These are phyloP conservation scores for Gavialis gangeticus DNA, from an alignment of 2,113 vertebrate genomes.

Conservation along the genomic window DNA sequence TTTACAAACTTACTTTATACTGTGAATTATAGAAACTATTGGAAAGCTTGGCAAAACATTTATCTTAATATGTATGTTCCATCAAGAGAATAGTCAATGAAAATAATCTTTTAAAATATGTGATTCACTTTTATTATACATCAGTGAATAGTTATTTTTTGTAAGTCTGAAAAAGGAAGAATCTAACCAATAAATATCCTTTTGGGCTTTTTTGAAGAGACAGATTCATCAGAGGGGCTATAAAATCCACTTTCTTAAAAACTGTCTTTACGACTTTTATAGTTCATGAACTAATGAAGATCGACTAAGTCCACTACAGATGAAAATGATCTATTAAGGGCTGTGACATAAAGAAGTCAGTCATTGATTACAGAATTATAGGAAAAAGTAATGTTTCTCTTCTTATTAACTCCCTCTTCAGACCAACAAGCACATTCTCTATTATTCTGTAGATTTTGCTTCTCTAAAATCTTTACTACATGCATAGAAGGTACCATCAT, in stretches of 20 bases:
- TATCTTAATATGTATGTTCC: background rate
- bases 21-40: background rate
- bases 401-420: background rate
- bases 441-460: background rate
- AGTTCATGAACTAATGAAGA: background rate
- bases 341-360: background rate
- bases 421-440: background rate
- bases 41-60: background rate
- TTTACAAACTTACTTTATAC: background rate
- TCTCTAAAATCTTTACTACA: background rate
- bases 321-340: background rate
- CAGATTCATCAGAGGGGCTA: background rate
- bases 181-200: background rate
- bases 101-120: constrained; percentile 1
- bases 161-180: background rate
- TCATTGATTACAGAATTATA: background rate
- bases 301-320: constrained; percentile 3
- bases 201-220: fast-evolving
- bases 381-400: background rate
- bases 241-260: constrained; percentile 19
- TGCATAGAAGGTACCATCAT: background rate
- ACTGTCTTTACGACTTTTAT: constrained; percentile 8
- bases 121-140: background rate
- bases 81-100: background rate
- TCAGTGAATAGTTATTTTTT: background rate